Percentiles rank a stretch among this genome's conserved stretches.
These are phyloP conservation scores for Elegia similella DNA, from an alignment of 2,888 invertebrate species.

Conservation along the genomic window DNA sequence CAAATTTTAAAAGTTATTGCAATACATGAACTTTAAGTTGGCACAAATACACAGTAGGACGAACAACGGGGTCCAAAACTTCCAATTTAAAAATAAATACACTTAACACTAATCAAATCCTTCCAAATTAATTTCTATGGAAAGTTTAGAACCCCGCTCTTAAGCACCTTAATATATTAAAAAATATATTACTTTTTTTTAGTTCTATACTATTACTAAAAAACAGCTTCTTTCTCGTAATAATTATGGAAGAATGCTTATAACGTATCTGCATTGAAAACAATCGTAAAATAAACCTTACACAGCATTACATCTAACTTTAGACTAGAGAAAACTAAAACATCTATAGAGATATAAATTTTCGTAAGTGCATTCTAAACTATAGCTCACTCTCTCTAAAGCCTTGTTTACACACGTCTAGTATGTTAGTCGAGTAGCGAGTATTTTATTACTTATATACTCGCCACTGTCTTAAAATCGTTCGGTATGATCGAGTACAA, in stretches of 20 bases:
- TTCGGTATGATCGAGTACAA: too few relatives aligned
- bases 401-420: too few relatives aligned
- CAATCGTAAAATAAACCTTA: conserved; percentile 43
- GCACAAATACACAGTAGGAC: conserved; percentile 64
- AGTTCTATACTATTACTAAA: conserved; percentile 55
- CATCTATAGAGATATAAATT: conserved; percentile 57
- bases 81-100: conserved; percentile 57
- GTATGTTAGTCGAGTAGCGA: too few relatives aligned
- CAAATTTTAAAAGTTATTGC: conserved; percentile 15
- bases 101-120: conserved; percentile 71
- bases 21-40: conserved; percentile 49
- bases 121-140: conserved; percentile 56
- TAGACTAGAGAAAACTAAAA: conserved; percentile 77
- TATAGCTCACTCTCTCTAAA: conserved; percentile 53
- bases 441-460: too few relatives aligned
- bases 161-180: conserved; percentile 65
- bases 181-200: conserved; percentile 46
- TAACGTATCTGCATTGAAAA: conserved; percentile 51
- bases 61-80: conserved; percentile 56
- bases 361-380: conserved; percentile 48
- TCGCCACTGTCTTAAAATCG: too few relatives aligned
- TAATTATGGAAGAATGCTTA: conserved; percentile 68
- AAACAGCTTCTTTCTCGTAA: conserved; percentile 67
- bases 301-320: conserved; percentile 57
- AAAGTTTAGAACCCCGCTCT: conserved; percentile 54